Percentiles rank a stretch among this genome's conserved stretches.
Evolutionary conservation across 2,888 invertebrate genomes (phyloP).

Genomic region (Macrophya annulata): DNA sequence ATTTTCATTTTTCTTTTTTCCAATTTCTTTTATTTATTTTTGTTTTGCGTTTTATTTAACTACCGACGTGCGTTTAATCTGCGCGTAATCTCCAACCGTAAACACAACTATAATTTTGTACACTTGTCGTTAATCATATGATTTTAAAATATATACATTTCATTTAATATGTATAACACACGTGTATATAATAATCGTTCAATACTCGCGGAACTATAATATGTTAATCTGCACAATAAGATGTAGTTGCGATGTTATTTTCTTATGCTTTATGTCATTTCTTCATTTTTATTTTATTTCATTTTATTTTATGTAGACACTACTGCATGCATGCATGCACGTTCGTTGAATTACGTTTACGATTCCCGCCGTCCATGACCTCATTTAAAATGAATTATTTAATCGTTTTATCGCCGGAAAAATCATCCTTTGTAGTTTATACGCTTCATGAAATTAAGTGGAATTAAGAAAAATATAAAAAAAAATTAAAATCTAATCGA

Average conservation of each 20-base stretch:
- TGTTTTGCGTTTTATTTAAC: not conserved
- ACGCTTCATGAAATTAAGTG: not conserved
- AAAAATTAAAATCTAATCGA: not conserved
- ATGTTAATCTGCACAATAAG: not conserved
- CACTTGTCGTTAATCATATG: not conserved
- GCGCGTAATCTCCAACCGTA: not conserved
- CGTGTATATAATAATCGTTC: not conserved
- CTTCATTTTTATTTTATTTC: not conserved
- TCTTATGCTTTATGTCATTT: not conserved
- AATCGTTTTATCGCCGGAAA: not conserved
- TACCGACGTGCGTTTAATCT: not conserved
- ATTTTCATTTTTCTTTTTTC: not conserved
- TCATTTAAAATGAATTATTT: conserved; percentile 36
- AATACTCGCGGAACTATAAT: not conserved
- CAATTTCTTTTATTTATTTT: not conserved
- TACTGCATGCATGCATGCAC: not conserved
- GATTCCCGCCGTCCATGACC: conserved; percentile 40
- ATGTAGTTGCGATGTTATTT: not conserved
- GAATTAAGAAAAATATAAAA: not conserved
- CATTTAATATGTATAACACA: not conserved
- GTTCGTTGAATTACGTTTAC: not conserved
- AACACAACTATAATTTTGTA: not conserved
- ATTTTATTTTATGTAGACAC: not conserved
- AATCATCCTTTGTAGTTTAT: conserved; percentile 13
- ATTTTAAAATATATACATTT: not conserved